A percentile compares a stretch with the other conserved stretches of the same genome.
Conservation (phyloP, 2,888 invertebrate genomes). For the Perizoma affinitatum region DNA sequence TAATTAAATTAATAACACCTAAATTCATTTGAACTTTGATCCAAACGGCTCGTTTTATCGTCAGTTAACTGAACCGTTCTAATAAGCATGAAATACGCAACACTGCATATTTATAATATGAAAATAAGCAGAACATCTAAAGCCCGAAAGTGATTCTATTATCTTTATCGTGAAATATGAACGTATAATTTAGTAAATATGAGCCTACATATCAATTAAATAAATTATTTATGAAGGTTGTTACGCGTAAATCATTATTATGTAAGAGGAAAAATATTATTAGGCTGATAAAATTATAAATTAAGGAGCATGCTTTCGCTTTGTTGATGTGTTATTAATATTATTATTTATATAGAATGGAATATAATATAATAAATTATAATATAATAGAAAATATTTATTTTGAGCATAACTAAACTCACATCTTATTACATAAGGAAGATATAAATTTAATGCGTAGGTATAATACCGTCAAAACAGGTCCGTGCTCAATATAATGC, state of each 20-base stretch:
- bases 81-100: conserved; percentile 61
- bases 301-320: conserved; percentile 6
- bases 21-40: conserved; percentile 30
- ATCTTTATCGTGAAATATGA: conserved; percentile 27
- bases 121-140: conserved; percentile 49
- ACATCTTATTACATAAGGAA: no score
- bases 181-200: conserved; percentile 26
- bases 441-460: no score
- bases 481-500: no score
- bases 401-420: no score
- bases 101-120: conserved; percentile 48
- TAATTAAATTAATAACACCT: no score
- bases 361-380: no score
- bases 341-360: no score
- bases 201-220: conserved; percentile 27
- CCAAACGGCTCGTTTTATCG: conserved; percentile 48
- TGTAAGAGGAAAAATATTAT: conserved; percentile 15
- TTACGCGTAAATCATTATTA: conserved; percentile 29
- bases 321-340: no score
- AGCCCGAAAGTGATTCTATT: conserved; percentile 27
- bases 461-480: no score
- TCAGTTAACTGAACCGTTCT: conserved; percentile 54
- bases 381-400: no score
- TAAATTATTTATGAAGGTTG: conserved; percentile 32
- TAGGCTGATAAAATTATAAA: conserved; percentile 20